These are phyloP conservation scores for Scolopax rusticola DNA, from an alignment of 2,797 vertebrate species.

Conservation along the genomic window DNA sequence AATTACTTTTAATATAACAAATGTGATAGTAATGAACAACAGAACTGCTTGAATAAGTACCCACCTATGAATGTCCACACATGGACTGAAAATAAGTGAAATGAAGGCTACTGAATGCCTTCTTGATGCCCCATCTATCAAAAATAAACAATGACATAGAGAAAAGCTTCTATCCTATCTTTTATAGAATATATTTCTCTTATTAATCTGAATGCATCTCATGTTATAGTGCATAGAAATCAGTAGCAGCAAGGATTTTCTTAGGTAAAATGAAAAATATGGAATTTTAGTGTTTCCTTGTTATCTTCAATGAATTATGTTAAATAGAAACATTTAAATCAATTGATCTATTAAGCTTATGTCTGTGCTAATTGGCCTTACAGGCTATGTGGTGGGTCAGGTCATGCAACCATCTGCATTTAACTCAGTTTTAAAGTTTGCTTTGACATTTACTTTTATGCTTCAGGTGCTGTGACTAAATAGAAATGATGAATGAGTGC, in stretches of 20 bases:
- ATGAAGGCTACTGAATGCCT: not conserved
- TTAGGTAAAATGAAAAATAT: not conserved
- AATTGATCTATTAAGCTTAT: slow-evolving; percentile 10
- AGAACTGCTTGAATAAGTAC: not conserved
- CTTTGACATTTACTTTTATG: slow-evolving; percentile 61
- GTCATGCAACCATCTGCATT: not conserved
- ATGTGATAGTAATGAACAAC: not conserved
- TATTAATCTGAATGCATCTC: not conserved
- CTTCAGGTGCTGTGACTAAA: slow-evolving; percentile 45
- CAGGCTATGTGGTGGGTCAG: not conserved
- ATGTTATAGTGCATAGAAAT: not conserved
- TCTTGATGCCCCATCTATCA: not conserved
- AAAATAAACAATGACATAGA: not conserved
- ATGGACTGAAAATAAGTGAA: not conserved
- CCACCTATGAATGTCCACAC: not conserved
- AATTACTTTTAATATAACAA: not conserved
- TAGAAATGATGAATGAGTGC: not conserved
- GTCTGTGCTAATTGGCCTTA: not conserved
- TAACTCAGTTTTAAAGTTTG: slow-evolving; percentile 43
- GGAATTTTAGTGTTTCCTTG: not conserved
- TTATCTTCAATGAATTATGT: not conserved
- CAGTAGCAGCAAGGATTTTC: not conserved
- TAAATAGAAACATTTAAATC: not conserved
- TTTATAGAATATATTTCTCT: not conserved
- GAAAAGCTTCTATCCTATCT: not conserved